Conservation (phyloP, 2,888 invertebrate genomes). For the Synanthedon myopaeformis region DNA sequence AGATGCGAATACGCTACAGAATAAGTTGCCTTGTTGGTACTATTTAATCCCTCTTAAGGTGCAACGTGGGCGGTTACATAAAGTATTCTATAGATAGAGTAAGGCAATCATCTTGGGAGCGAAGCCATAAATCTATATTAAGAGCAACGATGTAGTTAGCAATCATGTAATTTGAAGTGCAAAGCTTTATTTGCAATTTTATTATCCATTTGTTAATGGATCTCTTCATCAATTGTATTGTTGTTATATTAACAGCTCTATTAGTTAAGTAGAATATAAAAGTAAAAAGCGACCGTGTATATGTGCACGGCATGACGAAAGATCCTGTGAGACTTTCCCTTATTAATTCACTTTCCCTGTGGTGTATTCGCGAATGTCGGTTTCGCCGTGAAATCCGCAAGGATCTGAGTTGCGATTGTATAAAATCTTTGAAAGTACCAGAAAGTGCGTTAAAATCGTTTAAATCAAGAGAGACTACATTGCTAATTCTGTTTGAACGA, state of each 20-base stretch:
- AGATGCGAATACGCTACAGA: too few species aligned
- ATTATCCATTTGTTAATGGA: slow-evolving; percentile 22
- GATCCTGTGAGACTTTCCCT: slow-evolving; percentile 60
- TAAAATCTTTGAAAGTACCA: slow-evolving; percentile 8
- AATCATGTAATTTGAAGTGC: slow-evolving; percentile 59
- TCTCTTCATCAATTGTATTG: too few species aligned
- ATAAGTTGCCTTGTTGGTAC: too few species aligned
- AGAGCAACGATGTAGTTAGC: slow-evolving; percentile 43
- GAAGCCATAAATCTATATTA: slow-evolving; percentile 57
- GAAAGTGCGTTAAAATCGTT: neutral
- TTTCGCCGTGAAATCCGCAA: slow-evolving; percentile 20
- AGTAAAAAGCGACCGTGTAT: slow-evolving; percentile 38
- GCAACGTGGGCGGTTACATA: neutral
- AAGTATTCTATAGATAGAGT: slow-evolving; percentile 13
- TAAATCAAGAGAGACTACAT: neutral
- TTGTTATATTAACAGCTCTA: neutral
- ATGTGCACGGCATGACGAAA: slow-evolving; percentile 9
- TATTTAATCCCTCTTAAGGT: neutral
- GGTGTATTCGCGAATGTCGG: slow-evolving; percentile 24
- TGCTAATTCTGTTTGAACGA: neutral
- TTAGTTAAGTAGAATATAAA: neutral
- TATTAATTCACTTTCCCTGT: slow-evolving; percentile 59
- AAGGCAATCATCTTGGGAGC: slow-evolving; percentile 31
- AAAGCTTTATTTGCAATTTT: slow-evolving; percentile 50
- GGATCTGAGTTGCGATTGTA: slow-evolving; percentile 12